phyloP scores from a whole-genome alignment of 1,140 invertebrate species.

The Brachionus sp. region DNA sequence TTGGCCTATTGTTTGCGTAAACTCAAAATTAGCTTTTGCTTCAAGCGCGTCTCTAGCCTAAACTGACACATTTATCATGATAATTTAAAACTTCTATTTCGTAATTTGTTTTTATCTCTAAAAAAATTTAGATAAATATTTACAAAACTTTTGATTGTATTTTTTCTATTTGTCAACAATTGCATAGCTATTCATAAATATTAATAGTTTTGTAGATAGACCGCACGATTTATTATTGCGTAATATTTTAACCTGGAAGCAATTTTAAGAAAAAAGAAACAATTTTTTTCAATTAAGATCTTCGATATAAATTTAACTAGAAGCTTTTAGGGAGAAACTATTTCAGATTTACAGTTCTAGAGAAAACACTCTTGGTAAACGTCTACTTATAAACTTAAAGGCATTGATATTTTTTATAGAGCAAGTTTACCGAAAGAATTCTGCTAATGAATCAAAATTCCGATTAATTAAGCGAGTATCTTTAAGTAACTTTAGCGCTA shows the following conservation, averaged over 20 bases:
- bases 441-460: not conserved
- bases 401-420: not conserved
- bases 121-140: not conserved
- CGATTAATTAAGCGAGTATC: conserved; percentile 7
- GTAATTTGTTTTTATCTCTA: not conserved
- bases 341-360: not conserved
- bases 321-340: not conserved
- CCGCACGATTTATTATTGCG: not conserved
- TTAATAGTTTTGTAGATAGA: not conserved
- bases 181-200: not conserved
- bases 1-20: not conserved
- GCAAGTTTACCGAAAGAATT: not conserved
- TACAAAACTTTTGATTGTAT: not conserved
- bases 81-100: conserved; percentile 2
- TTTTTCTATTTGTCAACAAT: conserved; percentile 22
- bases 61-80: conserved; percentile 25
- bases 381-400: not conserved
- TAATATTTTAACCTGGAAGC: not conserved
- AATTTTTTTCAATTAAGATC: conserved; percentile 1
- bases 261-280: conserved; percentile 1
- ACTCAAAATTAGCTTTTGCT: not conserved
- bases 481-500: not conserved
- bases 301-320: not conserved
- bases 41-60: not conserved
- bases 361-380: not conserved